Evolutionary conservation across 1,140 invertebrate genomes (phyloP), one percentile per base, ranked within the genome.

Genomic region (Habropoda laboriosa): DNA sequence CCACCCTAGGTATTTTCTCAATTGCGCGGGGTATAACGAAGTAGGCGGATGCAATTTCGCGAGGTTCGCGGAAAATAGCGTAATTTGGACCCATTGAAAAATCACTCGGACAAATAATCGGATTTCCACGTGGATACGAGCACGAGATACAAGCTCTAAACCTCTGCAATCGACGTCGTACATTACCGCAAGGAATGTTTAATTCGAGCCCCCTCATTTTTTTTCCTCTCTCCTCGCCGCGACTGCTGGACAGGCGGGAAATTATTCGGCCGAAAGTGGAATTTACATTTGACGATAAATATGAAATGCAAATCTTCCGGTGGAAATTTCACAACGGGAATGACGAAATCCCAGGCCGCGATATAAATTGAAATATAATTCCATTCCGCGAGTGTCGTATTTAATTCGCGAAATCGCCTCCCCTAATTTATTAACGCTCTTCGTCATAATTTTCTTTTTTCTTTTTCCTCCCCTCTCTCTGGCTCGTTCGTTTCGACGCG

Each of bases 331-430:
- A 18, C 30, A 30, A 27, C n/a, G 60, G 12, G 47, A 64, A 53
- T 74, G 72, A 64, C 32, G 47, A 27, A 51, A 74, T 53, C 32
- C 71, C 42, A 24, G 70, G 13, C 16, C 30, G 32, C 30, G 30
- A 30, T 63, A 64, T 64, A 64, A 74, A 74, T 74, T 58, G 58
- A 74, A 64, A 74, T 53, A 42, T 63, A 64, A 63, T 74, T 74
- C 47, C 35, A 60, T 60, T 72, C 27, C 21, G 24, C 51, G 53
- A 30, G 32, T 51, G n/a, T 45, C n/a, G 58, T 38, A 38, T 49
- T 51, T 57, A 60, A 72, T 72, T 47, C 70, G 35, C 55, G n/a
- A 47, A 49, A 27, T 51, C 32, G 16, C 27, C 18, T 18, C 18
- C 40, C 4, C 5, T 63, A 63, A 64, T 64, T 74, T 64, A 74